Percentiles rank a stretch among this genome's conserved stretches.
These are phyloP conservation scores for Hippoglossus stenolepis DNA, from an alignment of 2,113 vertebrate genomes.

Conservation along the genomic window DNA sequence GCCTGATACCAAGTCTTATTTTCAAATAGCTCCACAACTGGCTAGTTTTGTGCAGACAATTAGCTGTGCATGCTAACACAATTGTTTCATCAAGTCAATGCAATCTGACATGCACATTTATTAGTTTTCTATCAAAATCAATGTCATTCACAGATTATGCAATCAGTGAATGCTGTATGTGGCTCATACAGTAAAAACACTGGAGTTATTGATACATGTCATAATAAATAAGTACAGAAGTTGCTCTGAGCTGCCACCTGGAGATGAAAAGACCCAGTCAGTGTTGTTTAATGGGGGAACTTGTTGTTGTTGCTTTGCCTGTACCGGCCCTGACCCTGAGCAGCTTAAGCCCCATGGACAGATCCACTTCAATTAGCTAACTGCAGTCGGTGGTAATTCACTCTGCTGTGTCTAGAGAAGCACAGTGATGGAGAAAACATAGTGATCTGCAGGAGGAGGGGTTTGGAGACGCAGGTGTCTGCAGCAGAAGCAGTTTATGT, in stretches of 20 bases:
- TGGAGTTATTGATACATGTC: conserved; percentile 24
- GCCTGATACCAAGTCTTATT: not conserved
- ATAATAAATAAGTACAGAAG: not conserved
- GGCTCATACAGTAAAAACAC: conserved; percentile 24
- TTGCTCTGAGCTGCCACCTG: not conserved
- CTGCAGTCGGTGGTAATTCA: conserved; percentile 48
- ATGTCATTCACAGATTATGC: conserved; percentile 17
- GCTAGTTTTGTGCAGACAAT: conserved; percentile 26
- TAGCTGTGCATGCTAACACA: conserved; percentile 13
- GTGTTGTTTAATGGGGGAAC: conserved; percentile 31
- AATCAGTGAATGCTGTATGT: conserved; percentile 24
- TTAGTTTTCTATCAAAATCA: conserved; percentile 31
- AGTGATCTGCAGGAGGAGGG: not conserved
- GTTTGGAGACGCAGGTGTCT: not conserved
- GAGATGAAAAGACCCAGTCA: conserved; percentile 33
- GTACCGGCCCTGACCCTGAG: conserved; percentile 47
- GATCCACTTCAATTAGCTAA: conserved; percentile 53
- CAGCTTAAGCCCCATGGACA: conserved; percentile 24
- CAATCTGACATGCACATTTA: conserved; percentile 5
- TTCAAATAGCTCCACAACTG: not conserved
- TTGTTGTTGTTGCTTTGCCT: conserved; percentile 28
- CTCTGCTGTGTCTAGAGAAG: conserved; percentile 35
- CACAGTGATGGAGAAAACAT: not conserved
- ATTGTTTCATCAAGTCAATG: conserved; percentile 26
- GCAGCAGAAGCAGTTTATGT: not conserved